These are phyloP conservation scores for Hirtodrosophila cameraria DNA, from an alignment of 2,888 invertebrate genomes.

Conservation along the genomic window DNA sequence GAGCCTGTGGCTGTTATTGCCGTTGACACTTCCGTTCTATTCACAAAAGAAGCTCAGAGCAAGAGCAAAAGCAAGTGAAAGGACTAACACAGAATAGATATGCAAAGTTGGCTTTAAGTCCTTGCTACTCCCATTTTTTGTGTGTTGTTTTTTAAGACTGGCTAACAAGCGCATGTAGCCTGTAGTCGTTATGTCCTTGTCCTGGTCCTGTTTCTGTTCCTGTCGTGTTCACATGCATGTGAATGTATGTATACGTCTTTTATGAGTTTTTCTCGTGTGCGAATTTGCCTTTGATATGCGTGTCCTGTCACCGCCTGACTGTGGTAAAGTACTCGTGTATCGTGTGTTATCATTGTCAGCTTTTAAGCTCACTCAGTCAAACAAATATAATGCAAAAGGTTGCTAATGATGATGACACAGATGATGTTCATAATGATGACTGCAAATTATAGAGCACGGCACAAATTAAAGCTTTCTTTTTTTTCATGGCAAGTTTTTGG, in stretches of 20 bases:
- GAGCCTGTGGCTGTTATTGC: not conserved
- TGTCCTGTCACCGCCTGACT: constrained; percentile 12
- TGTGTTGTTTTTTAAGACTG: not conserved
- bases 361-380: constrained; percentile 33
- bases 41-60: not conserved
- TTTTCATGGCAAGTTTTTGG: constrained; percentile 4
- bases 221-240: not conserved
- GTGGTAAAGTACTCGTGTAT: constrained; percentile 25
- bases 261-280: constrained; percentile 12
- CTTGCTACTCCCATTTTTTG: constrained; percentile 2
- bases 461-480: constrained; percentile 9
- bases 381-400: constrained; percentile 13
- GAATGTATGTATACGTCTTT: not conserved
- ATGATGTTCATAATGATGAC: constrained; percentile 13
- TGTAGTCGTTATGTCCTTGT: constrained; percentile 6
- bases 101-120: constrained; percentile 9
- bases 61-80: not conserved
- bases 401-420: constrained; percentile 7
- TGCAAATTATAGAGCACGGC: constrained; percentile 8
- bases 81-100: not conserved
- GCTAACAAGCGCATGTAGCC: constrained; percentile 11
- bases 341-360: constrained; percentile 30
- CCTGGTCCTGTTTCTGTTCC: no score
- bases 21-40: constrained; percentile 5
- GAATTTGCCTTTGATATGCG: constrained; percentile 27